phyloP scores from a whole-genome alignment of 2,797 vertebrate species.

The Prionace glauca region DNA sequence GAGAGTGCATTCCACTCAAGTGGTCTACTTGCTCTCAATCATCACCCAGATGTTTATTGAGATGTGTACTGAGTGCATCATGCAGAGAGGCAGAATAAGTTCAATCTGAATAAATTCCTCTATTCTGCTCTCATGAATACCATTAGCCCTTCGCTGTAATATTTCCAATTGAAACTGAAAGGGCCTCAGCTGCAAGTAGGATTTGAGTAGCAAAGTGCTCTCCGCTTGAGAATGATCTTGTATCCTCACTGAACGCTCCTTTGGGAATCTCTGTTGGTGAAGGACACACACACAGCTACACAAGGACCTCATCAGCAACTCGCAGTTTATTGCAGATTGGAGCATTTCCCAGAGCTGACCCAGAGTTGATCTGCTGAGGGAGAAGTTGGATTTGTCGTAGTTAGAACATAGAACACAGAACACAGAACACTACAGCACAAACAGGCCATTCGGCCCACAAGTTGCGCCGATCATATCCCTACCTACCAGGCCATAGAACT shows the following conservation, averaged over 20 bases:
- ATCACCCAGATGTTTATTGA: background rate
- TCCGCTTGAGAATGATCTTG: background rate
- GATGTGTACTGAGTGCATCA: background rate
- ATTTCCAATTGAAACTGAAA: background rate
- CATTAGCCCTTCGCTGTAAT: background rate
- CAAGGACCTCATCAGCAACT: background rate
- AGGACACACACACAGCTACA: background rate
- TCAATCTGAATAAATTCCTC: constrained; percentile 14
- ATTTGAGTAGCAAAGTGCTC: background rate
- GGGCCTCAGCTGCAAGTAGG: background rate
- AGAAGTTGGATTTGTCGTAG: too few relatives aligned
- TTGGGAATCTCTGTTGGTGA: background rate
- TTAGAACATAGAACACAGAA: too few relatives aligned
- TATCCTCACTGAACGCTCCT: too few relatives aligned
- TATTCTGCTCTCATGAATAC: background rate
- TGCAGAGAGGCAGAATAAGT: background rate
- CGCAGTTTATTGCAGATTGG: background rate
- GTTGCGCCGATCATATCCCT: too few relatives aligned
- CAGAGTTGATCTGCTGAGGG: background rate
- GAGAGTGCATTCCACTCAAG: background rate
- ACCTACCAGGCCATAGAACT: too few relatives aligned
- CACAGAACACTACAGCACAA: too few relatives aligned
- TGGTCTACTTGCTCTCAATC: background rate
- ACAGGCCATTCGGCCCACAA: too few relatives aligned
- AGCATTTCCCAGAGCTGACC: background rate